phyloP scores from a whole-genome alignment of 2,888 invertebrate species.

The Pristionchus maxplancki region DNA sequence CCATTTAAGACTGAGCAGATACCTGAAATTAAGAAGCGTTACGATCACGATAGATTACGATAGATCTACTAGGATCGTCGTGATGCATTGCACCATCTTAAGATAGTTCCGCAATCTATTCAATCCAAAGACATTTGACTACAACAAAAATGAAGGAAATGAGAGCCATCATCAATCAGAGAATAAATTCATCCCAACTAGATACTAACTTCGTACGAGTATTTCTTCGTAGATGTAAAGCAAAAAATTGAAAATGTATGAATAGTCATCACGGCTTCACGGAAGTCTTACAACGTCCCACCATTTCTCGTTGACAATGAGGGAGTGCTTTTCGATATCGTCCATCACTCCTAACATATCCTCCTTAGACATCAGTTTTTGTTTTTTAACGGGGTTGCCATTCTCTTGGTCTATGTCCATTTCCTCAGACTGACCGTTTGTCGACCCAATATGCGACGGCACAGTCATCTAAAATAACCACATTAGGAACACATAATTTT shows the following conservation, averaged over 20 bases:
- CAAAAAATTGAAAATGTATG: background rate
- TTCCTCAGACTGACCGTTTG: conserved; percentile 29
- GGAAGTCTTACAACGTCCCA: background rate
- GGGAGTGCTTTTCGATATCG: conserved; percentile 53
- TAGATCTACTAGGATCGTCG: background rate
- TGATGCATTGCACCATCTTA: too few species aligned
- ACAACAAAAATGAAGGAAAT: too few species aligned
- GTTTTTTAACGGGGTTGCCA: background rate
- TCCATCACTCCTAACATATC: conserved; percentile 52
- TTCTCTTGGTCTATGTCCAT: conserved; percentile 37
- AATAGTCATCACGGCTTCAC: background rate
- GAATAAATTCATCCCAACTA: background rate
- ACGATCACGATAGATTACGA: background rate
- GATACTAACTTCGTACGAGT: too few species aligned
- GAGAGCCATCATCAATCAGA: conserved; percentile 56
- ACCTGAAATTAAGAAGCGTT: too few species aligned
- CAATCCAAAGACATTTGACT: too few species aligned
- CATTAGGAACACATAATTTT: background rate
- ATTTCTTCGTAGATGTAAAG: too few species aligned
- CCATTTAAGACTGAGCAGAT: conserved; percentile 62
- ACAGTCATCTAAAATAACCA: background rate
- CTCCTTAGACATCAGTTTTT: conserved; percentile 5
- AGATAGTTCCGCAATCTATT: too few species aligned
- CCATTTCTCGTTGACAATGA: conserved; percentile 60
- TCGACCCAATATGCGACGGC: background rate